These are phyloP conservation scores for Dicyrtoma fusca DNA, from an alignment of 2,888 invertebrate genomes.

Conservation along the genomic window DNA sequence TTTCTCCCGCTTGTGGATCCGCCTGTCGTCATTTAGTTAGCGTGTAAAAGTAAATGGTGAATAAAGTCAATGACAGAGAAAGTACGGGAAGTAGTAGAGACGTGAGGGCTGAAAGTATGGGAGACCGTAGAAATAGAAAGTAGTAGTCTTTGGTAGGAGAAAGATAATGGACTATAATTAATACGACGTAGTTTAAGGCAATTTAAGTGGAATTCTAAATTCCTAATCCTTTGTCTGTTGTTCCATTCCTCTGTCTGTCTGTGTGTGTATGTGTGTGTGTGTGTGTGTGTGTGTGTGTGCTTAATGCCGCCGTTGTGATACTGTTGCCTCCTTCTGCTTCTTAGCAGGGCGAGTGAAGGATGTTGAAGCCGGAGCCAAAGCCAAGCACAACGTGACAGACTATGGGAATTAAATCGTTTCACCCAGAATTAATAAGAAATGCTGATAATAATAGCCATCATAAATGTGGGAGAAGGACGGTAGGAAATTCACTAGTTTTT, in stretches of 20 bases:
- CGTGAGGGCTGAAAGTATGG: not conserved
- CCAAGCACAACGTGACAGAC: not conserved
- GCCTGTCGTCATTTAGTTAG: too few species aligned
- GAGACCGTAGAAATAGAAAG: too few species aligned
- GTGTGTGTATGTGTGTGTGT: too few species aligned
- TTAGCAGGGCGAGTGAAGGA: too few species aligned
- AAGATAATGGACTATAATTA: slow-evolving; percentile 40
- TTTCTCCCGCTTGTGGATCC: too few species aligned
- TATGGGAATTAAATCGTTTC: too few species aligned
- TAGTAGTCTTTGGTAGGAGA: slow-evolving; percentile 11
- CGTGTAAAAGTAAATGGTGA: not conserved
- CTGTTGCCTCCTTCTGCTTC: too few species aligned
- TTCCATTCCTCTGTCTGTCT: not conserved
- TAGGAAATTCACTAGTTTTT: slow-evolving; percentile 3
- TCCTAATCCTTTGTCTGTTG: slow-evolving; percentile 36
- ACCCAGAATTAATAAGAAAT: too few species aligned
- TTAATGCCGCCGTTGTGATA: too few species aligned
- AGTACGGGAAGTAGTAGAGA: slow-evolving; percentile 28
- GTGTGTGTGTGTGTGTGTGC: too few species aligned
- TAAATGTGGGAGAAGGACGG: not conserved
- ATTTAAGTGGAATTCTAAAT: slow-evolving; percentile 39
- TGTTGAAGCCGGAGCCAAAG: not conserved
- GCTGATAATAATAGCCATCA: too few species aligned
- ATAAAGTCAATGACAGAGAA: slow-evolving; percentile 8
- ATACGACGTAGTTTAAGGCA: slow-evolving; percentile 38